Evolutionary conservation across 2,888 invertebrate species (phyloP), one percentile per base, ranked within the genome.

Genomic region (Habroteleia sp.): DNA sequence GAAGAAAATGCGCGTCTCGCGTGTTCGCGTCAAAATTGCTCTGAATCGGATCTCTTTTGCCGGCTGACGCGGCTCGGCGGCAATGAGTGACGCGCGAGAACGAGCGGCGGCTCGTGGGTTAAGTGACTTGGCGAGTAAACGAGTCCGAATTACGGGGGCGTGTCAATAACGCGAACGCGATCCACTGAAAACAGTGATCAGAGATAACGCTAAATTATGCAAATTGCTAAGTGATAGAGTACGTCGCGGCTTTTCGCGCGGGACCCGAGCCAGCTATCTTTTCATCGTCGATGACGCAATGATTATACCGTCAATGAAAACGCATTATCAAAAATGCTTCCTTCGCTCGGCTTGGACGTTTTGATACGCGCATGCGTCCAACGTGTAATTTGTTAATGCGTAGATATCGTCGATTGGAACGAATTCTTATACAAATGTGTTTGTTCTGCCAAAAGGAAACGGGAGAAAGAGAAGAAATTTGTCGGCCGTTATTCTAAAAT

Each of bases 71-170:
- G n/a, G n/a, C 60, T 48, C 42, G 42, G 37, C 33, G 62, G 37
- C 56, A 52, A 68, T 77, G 77, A 77, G 17, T 74, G 77, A 68
- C 72, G 77, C 77, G 65, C 72, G 72, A 48, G 44, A 69, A 60
- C 44, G 65, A 69, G 58, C 69, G 56, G 56, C 35, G 63, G 75
- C 71, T 65, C 75, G 74, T 62, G 63, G 63, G 58, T 74, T 68
- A 68, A 69, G 77, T 81, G 82, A 83, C 83, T 84, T 83, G 83
- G 81, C 84, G 81, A 83, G 86, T 79, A 86, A 86, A 86, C 82
- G 84, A 84, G 84, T 85, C 83, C 83, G 84, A 85, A 86, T 85
- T 85, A 86, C 84, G 85, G 81, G 83, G 86, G 86, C 85, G 85
- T 87, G 86, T 85, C 84, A 80, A 84, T 85, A 82, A 77, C 79